A percentile compares a stretch with the other conserved stretches of the same genome.
phyloP scores from a whole-genome alignment of 1,140 invertebrate genomes.

The Drosophila takahashii region DNA sequence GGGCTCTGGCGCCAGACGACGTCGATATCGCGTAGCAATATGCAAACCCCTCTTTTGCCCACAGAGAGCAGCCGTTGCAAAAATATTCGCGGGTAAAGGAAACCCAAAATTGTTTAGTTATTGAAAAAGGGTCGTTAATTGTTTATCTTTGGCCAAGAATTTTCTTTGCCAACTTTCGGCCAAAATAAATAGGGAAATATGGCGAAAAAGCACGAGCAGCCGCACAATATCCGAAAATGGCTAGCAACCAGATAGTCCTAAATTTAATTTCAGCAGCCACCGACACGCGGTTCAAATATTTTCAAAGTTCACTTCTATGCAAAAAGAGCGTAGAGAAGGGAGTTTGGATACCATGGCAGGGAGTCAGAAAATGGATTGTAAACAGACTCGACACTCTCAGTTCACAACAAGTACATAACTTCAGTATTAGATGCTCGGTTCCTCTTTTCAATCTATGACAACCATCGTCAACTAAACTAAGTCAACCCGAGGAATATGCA shows the following conservation, averaged over 20 bases:
- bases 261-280: constrained; percentile 31
- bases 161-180: constrained; percentile 20
- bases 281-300: constrained; percentile 17
- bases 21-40: constrained; percentile 11
- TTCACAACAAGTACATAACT: constrained; percentile 44
- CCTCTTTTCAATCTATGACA: constrained; percentile 11
- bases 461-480: constrained; percentile 20
- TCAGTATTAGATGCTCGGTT: constrained; percentile 32
- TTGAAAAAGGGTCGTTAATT: constrained; percentile 53
- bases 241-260: constrained; percentile 9
- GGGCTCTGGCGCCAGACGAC: constrained; percentile 18
- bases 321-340: not conserved
- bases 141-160: constrained; percentile 41
- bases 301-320: constrained; percentile 8
- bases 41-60: not conserved
- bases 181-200: constrained; percentile 33
- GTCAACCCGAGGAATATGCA: constrained; percentile 40
- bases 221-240: constrained; percentile 17
- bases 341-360: constrained; percentile 5
- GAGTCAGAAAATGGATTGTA: constrained; percentile 35
- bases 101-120: constrained; percentile 56
- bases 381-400: constrained; percentile 20
- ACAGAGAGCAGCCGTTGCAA: constrained; percentile 17
- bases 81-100: constrained; percentile 35
- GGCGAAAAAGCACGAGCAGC: constrained; percentile 14